Percentiles rank a stretch among this genome's conserved stretches.
Conservation (phyloP, 1,140 invertebrate genomes). For the Parasteatoda tepidariorum region DNA sequence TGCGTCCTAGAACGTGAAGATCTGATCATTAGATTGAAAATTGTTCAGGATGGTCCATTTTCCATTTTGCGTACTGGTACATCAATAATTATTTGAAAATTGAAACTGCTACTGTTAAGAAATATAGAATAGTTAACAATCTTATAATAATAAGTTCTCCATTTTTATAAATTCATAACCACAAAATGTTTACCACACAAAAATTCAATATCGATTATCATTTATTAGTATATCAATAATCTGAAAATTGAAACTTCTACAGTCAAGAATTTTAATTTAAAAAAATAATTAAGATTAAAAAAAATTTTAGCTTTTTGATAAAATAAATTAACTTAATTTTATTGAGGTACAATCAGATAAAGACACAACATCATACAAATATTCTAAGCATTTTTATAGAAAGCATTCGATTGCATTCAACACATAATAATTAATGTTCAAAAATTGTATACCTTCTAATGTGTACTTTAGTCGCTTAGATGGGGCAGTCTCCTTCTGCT, state of each 20-base stretch:
- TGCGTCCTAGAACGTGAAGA: too few species aligned
- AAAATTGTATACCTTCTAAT: conserved; percentile 60
- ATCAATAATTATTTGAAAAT: not conserved
- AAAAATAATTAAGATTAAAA: not conserved
- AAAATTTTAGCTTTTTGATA: too few species aligned
- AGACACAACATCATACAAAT: too few species aligned
- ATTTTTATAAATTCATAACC: not conserved
- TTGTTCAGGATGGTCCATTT: not conserved
- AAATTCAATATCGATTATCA: not conserved
- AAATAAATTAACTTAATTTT: not conserved
- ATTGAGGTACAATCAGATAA: not conserved
- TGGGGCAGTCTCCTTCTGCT: conserved; percentile 66
- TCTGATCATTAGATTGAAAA: too few species aligned
- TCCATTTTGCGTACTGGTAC: not conserved
- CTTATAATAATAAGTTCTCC: too few species aligned
- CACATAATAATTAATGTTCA: not conserved
- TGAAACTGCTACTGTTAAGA: too few species aligned
- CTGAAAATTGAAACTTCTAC: not conserved
- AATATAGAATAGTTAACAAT: not conserved
- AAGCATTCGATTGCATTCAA: too few species aligned
- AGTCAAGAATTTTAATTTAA: not conserved
- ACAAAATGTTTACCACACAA: not conserved
- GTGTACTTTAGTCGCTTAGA: conserved; percentile 70
- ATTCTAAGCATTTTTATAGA: too few species aligned
- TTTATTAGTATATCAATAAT: not conserved